Evolutionary conservation across 37 sponge, comb jelly and placozoan species (phyloP).

Genomic region (Tethya wilhelma): DNA sequence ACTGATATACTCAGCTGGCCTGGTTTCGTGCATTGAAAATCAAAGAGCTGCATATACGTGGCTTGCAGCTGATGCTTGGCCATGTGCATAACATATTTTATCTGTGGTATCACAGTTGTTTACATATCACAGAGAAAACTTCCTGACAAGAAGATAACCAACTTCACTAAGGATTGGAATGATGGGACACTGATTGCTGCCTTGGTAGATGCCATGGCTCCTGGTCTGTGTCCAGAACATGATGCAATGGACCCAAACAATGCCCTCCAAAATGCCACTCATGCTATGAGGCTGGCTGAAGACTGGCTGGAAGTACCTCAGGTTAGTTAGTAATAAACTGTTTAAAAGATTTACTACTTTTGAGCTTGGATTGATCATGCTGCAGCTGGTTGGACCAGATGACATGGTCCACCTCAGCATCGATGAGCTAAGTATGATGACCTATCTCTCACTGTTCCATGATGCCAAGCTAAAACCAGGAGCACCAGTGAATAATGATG

Average conservation of each 20-base stretch:
- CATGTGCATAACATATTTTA: neutral
- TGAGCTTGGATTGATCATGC: neutral
- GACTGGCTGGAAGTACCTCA: slow-evolving; percentile 70
- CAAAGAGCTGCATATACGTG: too few relatives aligned
- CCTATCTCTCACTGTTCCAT: slow-evolving; percentile 76
- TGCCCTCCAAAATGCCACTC: slow-evolving; percentile 61
- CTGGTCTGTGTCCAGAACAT: slow-evolving; percentile 59
- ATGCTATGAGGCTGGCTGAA: slow-evolving; percentile 77
- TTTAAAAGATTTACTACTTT: neutral
- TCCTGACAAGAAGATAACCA: slow-evolving; percentile 66
- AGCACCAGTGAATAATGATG: too few relatives aligned
- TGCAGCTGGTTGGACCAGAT: slow-evolving; percentile 56
- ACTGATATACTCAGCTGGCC: too few relatives aligned
- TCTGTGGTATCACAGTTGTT: neutral
- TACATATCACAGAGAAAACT: slow-evolving; percentile 46
- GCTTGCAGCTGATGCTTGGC: too few relatives aligned
- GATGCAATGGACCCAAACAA: slow-evolving; percentile 54
- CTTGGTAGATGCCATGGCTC: slow-evolving; percentile 69
- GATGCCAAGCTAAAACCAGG: slow-evolving; percentile 70
- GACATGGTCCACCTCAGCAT: slow-evolving; percentile 66
- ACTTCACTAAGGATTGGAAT: slow-evolving; percentile 84
- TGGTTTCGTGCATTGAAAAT: too few relatives aligned
- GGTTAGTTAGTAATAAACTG: slow-evolving; percentile 39
- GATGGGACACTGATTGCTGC: slow-evolving; percentile 76
- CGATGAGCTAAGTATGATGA: slow-evolving; percentile 72